Percentiles rank a stretch among this genome's conserved stretches.
Conservation (phyloP, 92 coral and sea anemone genomes). For the Zoanthus gigantus region DNA sequence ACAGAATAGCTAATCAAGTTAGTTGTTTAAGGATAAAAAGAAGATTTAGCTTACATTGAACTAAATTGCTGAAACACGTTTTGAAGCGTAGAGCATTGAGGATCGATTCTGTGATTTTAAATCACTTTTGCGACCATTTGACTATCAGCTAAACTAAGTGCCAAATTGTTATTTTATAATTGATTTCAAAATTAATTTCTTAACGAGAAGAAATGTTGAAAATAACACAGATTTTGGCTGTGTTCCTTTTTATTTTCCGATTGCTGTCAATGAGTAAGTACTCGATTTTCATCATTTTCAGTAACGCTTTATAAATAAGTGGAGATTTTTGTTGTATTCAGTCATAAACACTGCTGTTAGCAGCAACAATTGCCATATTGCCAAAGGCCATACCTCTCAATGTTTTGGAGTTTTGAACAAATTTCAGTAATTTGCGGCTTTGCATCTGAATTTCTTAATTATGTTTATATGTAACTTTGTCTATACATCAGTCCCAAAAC, state of each 20-base stretch:
- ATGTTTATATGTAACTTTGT: too few relatives aligned
- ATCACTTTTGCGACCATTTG: not conserved
- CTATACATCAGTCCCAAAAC: too few relatives aligned
- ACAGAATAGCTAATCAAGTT: constrained; percentile 18
- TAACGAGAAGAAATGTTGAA: not conserved
- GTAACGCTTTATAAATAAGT: not conserved
- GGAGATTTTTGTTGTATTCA: too few relatives aligned
- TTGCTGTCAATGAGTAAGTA: constrained; percentile 37
- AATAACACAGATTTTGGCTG: not conserved
- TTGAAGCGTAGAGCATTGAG: not conserved
- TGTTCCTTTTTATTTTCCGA: not conserved
- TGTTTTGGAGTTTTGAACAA: not conserved
- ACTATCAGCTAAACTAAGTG: not conserved
- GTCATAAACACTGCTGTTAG: too few relatives aligned
- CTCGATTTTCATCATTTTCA: not conserved
- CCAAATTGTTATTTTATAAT: not conserved
- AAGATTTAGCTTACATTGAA: constrained; percentile 3
- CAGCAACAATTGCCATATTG: too few relatives aligned
- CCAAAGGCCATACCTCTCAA: not conserved
- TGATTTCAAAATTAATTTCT: not conserved
- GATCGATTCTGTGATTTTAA: not conserved
- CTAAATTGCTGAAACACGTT: constrained; percentile 33
- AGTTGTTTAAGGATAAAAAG: not conserved
- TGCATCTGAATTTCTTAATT: too few relatives aligned
- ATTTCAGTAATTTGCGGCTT: not conserved